phyloP scores from a whole-genome alignment of 2,113 vertebrate genomes.

The Mirounga angustirostris region DNA sequence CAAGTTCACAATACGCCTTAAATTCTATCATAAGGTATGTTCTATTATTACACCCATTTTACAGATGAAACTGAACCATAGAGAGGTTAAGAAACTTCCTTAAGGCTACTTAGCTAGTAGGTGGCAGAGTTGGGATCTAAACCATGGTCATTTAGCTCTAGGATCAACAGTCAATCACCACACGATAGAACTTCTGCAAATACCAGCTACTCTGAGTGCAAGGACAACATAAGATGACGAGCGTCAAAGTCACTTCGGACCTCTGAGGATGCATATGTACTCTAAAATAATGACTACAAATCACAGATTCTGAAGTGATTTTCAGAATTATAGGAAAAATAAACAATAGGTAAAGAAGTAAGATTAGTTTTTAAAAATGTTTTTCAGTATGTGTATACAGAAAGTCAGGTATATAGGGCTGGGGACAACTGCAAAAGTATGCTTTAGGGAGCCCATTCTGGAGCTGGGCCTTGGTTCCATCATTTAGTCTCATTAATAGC shows the following conservation, averaged over 20 bases:
- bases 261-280: not conserved
- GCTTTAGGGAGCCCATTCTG: not conserved
- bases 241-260: not conserved
- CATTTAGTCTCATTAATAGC: not conserved
- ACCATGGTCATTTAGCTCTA: not conserved
- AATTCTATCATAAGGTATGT: not conserved
- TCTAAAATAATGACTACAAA: not conserved
- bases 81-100: not conserved
- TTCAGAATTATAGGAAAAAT: conserved; percentile 40
- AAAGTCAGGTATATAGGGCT: not conserved
- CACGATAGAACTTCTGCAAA: not conserved
- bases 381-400: not conserved
- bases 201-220: not conserved
- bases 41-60: not conserved
- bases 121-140: not conserved
- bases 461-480: not conserved
- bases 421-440: not conserved
- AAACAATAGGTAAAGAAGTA: conserved; percentile 27
- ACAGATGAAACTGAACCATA: not conserved
- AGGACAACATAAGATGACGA: not conserved
- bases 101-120: not conserved
- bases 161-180: not conserved
- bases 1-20: not conserved
- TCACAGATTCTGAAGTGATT: not conserved
- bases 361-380: not conserved